Base-by-base conservation (phyloP, 1,140 invertebrate species). In the Thaumatotibia leucotreta region DNA sequence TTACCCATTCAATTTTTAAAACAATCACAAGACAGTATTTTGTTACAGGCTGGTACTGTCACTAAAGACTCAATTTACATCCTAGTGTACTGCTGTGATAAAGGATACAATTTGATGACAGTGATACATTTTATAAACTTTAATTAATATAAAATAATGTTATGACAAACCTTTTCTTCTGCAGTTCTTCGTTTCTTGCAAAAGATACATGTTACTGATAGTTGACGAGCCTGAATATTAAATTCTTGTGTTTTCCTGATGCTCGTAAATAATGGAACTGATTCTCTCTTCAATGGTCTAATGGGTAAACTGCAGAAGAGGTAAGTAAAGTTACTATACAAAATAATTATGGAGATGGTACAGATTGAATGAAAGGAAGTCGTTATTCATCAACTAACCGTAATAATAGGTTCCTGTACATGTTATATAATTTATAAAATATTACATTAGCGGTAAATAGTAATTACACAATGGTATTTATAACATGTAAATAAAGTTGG, bases 171-270 rank as follows among this genome's bases (percentile, higher is more conserved):
- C 78, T 77, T 86, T 75, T 89, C 85, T 65, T 86, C 85, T 23
- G 70, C 67, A 35, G 80, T 75, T 80, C 80, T 84, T 66, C 84
- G 80, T 75, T 89, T 89, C 50, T 89, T 89, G 14, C 70, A 81
- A 66, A 49, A 75, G 20, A 75, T 32, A 32, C 71, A 35, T 20
- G 85, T 80, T 50, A 83, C 52, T 23, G 83, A 81, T 11, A 84
- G 45, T 5, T 76, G 70, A 70, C 82, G 77, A 22, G 67, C 61
- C 66, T 70, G 69, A 63, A 69, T 61, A 23, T 64, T 20, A 63
- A 65, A 11, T 66, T 22, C 11, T 63, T 33, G 45, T 52, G 62
- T 0, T 39, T 66, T 24, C 65, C 71, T 66, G 45, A 70, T 50
- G 54, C 68, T 64, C 71, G 61, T 29, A 11, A 73, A 33, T 63